Conservation (phyloP, 2,888 invertebrate species). For the Ochropleura plecta region DNA sequence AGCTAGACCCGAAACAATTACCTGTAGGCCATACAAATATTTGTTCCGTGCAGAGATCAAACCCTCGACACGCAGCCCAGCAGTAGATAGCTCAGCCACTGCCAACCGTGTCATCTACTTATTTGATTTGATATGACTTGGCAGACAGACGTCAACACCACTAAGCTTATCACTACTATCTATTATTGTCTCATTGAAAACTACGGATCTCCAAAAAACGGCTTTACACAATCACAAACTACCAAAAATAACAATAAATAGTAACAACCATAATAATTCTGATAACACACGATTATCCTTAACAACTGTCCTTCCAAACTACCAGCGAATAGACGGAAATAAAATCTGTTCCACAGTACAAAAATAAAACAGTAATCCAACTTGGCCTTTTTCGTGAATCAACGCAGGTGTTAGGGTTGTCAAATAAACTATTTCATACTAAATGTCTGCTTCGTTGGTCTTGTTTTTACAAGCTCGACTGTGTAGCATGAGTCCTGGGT, state of each 20-base stretch:
- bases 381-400: background rate
- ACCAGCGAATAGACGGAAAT: constrained; percentile 39
- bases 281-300: constrained; percentile 40
- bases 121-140: too few species aligned
- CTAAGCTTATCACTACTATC: background rate
- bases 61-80: too few species aligned
- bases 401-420: background rate
- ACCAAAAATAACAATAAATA: constrained; percentile 13
- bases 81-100: too few species aligned
- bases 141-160: background rate
- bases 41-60: too few species aligned
- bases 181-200: background rate
- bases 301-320: constrained; percentile 31
- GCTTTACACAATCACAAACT: background rate
- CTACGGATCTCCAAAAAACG: background rate
- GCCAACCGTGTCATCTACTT: too few species aligned
- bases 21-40: too few species aligned
- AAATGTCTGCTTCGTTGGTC: too few species aligned
- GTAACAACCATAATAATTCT: constrained; percentile 26
- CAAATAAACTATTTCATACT: too few species aligned
- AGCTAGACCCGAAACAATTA: too few species aligned
- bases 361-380: background rate
- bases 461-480: too few species aligned
- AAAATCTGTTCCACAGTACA: constrained; percentile 28
- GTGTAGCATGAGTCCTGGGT: too few species aligned